Base-by-base conservation (phyloP, 2,113 vertebrate genomes). In the Dendrocopos noguchii region DNA sequence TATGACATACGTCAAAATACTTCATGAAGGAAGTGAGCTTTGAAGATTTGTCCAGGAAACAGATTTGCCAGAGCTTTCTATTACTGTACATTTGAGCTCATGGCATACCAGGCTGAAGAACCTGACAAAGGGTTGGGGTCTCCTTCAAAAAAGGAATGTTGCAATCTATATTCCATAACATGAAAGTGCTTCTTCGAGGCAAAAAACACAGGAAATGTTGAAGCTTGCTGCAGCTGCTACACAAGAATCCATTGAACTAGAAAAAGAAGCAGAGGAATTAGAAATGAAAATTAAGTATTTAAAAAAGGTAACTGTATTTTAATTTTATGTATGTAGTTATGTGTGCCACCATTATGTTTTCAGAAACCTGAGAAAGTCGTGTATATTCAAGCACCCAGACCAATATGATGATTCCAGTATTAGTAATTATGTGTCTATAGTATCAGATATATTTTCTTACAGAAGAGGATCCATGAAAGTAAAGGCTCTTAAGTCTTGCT, bases 161-260 rank as follows among this genome's bases (percentile, higher is more conserved):
- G 22, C 28, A 63, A 21, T 81, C n/a, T 79, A 52, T 95, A 42
- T 97, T 96, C 97, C 94, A 76, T 98, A 97, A 98, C 83, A 39
- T 93, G 27, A 67, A 96, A 98, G 98, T 81, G 97, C 96, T 94
- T 92, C 96, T 86, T 25, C 92, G 31, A 97, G 91, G 93, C 68
- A 80, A 86, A 97, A 96, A 91, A 97, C 97, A 56, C 89, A 98
- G 74, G 97, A 97, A 88, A 93, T 87, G 28, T 80, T 98, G 93
- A 95, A 95, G 72, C 85, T 95, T 84, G 93, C 81, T 89, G 92
- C 81, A 66, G 73, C 34, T 94, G 91, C 97, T 87, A 68, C 27
- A 0, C 95, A 79, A 64, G 95, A 95, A 90, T 96, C 95, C 79
- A 75, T 11, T 81, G 83, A 96, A 77, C 91, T 97, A 52, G 88